Percentiles rank a stretch among this genome's conserved stretches.
Conservation (phyloP, 2,888 invertebrate species). For the Sylvicola cinctus region DNA sequence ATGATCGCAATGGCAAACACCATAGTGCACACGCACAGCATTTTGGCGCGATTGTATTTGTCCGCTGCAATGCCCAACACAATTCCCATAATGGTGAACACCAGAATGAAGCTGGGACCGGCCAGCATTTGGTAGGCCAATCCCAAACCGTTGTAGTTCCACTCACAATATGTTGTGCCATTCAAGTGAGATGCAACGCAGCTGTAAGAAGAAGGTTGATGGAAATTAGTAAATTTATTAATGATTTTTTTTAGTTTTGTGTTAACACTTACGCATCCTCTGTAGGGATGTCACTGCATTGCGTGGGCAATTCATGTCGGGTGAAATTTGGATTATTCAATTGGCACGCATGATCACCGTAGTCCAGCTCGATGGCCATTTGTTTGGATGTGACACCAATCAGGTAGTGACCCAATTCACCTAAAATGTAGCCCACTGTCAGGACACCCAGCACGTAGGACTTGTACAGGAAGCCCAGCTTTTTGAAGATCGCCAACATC, state of each 20-base stretch:
- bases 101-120: slow-evolving; percentile 80
- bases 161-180: slow-evolving; percentile 63
- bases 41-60: slow-evolving; percentile 49
- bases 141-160: slow-evolving; percentile 84
- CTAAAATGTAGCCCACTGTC: slow-evolving; percentile 65
- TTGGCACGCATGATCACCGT: slow-evolving; percentile 71
- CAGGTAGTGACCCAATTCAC: slow-evolving; percentile 72
- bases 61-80: slow-evolving; percentile 68
- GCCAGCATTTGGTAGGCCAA: slow-evolving; percentile 82
- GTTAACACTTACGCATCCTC: slow-evolving; percentile 31
- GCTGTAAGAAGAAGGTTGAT: slow-evolving; percentile 21
- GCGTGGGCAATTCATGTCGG: slow-evolving; percentile 29
- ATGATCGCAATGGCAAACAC: slow-evolving; percentile 67
- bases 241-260: slow-evolving; percentile 28
- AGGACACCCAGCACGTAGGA: slow-evolving; percentile 60
- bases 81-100: slow-evolving; percentile 76
- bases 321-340: slow-evolving; percentile 40
- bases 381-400: slow-evolving; percentile 78
- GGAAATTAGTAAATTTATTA: slow-evolving; percentile 19
- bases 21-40: slow-evolving; percentile 55
- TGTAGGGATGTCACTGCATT: slow-evolving; percentile 34
- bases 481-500: slow-evolving; percentile 18
- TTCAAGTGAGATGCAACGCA: slow-evolving; percentile 43
- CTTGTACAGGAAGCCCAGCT: slow-evolving; percentile 48
- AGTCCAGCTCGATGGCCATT: slow-evolving; percentile 65